These are phyloP conservation scores for Microctenopoma lineatum DNA, from an alignment of 2,797 vertebrate species.

Conservation along the genomic window DNA sequence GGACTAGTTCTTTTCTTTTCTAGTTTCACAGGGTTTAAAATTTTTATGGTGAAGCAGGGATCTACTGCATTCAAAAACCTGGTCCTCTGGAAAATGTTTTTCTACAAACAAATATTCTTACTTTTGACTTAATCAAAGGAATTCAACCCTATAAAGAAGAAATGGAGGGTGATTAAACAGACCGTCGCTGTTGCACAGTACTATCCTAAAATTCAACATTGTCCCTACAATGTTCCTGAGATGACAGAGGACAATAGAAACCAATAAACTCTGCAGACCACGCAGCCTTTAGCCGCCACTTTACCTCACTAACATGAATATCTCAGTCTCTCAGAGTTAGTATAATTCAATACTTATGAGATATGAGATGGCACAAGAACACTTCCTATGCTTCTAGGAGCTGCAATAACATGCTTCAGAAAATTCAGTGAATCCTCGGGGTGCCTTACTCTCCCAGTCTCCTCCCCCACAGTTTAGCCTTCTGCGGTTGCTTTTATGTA, in stretches of 20 bases:
- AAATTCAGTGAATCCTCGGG: constrained; percentile 23
- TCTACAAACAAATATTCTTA: background rate
- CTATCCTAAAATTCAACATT: no score
- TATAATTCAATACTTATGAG: constrained; percentile 32
- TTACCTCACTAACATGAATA: background rate
- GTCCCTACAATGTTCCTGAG: no score
- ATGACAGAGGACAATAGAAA: background rate
- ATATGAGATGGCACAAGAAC: background rate
- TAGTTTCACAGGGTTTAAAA: constrained; percentile 55
- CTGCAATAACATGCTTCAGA: constrained; percentile 9
- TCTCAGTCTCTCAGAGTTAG: background rate
- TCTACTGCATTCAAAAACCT: background rate
- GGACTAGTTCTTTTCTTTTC: constrained; percentile 31
- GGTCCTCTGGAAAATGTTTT: background rate
- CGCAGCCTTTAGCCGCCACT: background rate
- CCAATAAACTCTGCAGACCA: constrained; percentile 8
- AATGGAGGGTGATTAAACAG: background rate
- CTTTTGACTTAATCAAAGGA: background rate
- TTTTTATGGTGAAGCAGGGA: constrained; percentile 29
- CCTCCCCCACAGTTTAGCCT: constrained; percentile 23
- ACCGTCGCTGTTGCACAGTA: background rate
- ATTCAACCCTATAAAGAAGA: background rate
- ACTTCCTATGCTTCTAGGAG: background rate
- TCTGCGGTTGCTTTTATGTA: constrained; percentile 38
- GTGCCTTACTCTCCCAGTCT: background rate